Evolutionary conservation across 2,888 invertebrate species (phyloP).

Genomic region (Doris montereyensis): DNA sequence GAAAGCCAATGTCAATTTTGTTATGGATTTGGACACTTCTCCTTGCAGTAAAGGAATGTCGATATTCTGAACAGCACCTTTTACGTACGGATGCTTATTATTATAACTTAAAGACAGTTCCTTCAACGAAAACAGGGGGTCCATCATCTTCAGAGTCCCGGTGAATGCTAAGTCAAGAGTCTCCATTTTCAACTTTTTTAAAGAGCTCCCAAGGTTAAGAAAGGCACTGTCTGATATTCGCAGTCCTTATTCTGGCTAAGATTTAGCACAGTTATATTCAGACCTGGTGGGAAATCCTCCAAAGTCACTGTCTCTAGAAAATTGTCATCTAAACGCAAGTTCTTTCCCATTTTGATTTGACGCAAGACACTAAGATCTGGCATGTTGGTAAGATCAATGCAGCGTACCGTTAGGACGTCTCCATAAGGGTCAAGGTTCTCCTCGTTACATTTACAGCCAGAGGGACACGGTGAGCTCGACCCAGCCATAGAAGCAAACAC

Average conservation of each 20-base stretch:
- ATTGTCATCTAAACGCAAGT: conserved; percentile 37
- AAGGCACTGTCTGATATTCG: conserved; percentile 30
- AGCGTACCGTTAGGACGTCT: too few relatives aligned
- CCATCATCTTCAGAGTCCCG: conserved; percentile 30
- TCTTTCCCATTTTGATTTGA: too few relatives aligned
- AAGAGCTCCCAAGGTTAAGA: conserved; percentile 23
- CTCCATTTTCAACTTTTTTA: conserved; percentile 35
- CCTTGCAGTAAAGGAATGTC: conserved; percentile 18
- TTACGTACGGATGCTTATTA: conserved; percentile 31
- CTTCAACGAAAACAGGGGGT: conserved; percentile 24
- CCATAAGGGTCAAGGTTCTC: too few relatives aligned
- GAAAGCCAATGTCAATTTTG: conserved; percentile 20
- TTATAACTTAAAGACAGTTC: conserved; percentile 43
- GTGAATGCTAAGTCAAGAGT: conserved; percentile 36
- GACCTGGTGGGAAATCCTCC: conserved; percentile 30
- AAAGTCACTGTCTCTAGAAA: conserved; percentile 25
- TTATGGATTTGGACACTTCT: conserved; percentile 3
- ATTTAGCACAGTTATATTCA: conserved; percentile 37
- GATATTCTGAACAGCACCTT: conserved; percentile 17
- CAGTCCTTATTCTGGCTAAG: conserved; percentile 35
- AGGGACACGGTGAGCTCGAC: too few relatives aligned
- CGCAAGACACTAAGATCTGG: too few relatives aligned
- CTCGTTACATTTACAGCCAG: too few relatives aligned
- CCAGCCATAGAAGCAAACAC: too few relatives aligned
- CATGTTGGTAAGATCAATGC: too few relatives aligned